phyloP scores from a whole-genome alignment of 2,888 invertebrate species.

The Microctonus hyperodae region DNA sequence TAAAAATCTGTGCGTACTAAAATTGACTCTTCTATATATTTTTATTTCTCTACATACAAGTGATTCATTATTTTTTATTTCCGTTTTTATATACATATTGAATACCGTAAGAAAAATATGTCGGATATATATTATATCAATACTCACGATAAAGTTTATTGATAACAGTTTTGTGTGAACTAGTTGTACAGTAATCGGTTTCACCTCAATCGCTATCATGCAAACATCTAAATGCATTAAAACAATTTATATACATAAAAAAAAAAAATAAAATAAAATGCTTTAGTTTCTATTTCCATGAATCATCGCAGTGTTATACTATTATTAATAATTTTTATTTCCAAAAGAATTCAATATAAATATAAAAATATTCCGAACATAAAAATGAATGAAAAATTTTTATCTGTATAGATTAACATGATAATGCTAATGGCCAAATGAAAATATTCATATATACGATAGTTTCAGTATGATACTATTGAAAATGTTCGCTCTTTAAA shows the following conservation, averaged over 20 bases:
- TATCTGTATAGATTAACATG: neutral
- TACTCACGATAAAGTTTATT: slow-evolving; percentile 39
- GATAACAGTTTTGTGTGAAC: slow-evolving; percentile 44
- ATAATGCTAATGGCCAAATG: neutral
- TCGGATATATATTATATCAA: no score
- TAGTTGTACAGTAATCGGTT: slow-evolving; percentile 43
- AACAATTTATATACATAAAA: neutral
- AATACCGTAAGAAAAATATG: no score
- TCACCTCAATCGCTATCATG: slow-evolving; percentile 32
- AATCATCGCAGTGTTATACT: no score
- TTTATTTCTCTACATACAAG: neutral
- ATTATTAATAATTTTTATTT: no score
- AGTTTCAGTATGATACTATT: slow-evolving; percentile 2
- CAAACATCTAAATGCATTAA: no score
- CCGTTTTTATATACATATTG: no score
- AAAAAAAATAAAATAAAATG: neutral
- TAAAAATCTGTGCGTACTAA: slow-evolving; percentile 10
- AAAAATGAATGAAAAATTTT: neutral
- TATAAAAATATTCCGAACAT: neutral
- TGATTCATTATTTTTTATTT: slow-evolving; percentile 5
- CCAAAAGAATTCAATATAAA: neutral
- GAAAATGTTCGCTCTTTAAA: slow-evolving; percentile 27
- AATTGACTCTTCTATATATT: slow-evolving; percentile 6
- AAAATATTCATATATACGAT: neutral
- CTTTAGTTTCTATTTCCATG: neutral